A percentile compares a stretch with the other conserved stretches of the same genome.
Evolutionary conservation across 2,797 vertebrate genomes (phyloP).

Genomic region (Gambusia yucatana): DNA sequence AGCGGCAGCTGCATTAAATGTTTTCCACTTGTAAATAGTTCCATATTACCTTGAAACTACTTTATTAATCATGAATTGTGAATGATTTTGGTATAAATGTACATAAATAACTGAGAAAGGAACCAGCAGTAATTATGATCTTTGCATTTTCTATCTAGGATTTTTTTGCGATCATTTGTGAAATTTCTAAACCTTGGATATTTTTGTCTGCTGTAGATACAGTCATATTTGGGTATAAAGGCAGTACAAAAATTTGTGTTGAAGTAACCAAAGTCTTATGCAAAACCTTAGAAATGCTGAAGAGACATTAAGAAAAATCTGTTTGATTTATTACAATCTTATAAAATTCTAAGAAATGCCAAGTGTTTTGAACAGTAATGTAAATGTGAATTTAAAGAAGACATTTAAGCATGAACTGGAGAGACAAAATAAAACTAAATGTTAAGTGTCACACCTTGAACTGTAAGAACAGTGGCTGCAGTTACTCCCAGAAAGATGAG

Average conservation of each 20-base stretch:
- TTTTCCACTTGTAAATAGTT: too few relatives aligned
- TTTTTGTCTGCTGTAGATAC: not conserved
- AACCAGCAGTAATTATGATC: not conserved
- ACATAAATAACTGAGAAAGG: not conserved
- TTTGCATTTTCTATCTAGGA: not conserved
- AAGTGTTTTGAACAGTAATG: not conserved
- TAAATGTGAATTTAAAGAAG: not conserved
- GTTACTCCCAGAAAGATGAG: slow-evolving; percentile 72
- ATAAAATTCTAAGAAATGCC: not conserved
- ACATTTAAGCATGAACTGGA: not conserved
- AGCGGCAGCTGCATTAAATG: too few relatives aligned
- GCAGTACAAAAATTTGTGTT: not conserved
- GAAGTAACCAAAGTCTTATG: not conserved
- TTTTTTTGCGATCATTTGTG: not conserved
- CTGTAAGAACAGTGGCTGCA: slow-evolving; percentile 42
- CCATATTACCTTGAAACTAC: too few relatives aligned
- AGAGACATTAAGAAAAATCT: not conserved
- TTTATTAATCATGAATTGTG: not conserved
- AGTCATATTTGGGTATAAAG: not conserved
- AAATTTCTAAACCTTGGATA: not conserved
- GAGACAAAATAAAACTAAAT: not conserved
- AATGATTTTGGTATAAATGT: not conserved
- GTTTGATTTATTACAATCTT: not conserved
- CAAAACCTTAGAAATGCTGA: not conserved
- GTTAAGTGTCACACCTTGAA: slow-evolving; percentile 74